Percentiles rank a stretch among this genome's conserved stretches.
Evolutionary conservation across 2,888 invertebrate species (phyloP).

Genomic region (Macaria notata): DNA sequence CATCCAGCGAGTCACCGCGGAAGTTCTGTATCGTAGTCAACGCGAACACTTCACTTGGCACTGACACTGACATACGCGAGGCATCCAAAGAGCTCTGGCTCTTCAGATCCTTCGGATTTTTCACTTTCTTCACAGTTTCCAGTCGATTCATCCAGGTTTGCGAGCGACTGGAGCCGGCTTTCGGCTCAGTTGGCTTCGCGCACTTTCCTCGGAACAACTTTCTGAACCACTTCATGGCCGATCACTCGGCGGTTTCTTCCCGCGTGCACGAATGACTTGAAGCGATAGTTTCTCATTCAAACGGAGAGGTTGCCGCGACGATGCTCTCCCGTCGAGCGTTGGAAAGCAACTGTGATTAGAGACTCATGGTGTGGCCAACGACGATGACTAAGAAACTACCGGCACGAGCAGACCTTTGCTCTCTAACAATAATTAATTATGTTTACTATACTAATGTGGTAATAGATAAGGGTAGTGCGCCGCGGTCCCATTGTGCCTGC

Average conservation of each 20-base stretch:
- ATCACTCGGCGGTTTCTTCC: constrained; percentile 84
- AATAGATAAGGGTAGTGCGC: constrained; percentile 62
- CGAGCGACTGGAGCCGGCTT: constrained; percentile 34
- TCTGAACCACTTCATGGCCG: constrained; percentile 85
- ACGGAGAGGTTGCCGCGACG: constrained; percentile 38
- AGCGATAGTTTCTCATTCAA: constrained; percentile 84
- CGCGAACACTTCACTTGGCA: constrained; percentile 54
- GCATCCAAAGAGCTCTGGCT: constrained; percentile 36
- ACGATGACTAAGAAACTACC: constrained; percentile 48
- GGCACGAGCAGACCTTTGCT: constrained; percentile 77
- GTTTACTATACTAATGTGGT: constrained; percentile 66
- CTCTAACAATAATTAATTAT: constrained; percentile 68
- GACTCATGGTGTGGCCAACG: constrained; percentile 24
- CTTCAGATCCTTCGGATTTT: constrained; percentile 27
- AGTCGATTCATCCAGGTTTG: constrained; percentile 42
- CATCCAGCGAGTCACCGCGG: constrained; percentile 55
- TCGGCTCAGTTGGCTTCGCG: constrained; percentile 65
- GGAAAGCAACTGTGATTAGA: constrained; percentile 50
- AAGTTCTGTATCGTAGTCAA: constrained; percentile 70
- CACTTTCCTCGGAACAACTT: constrained; percentile 82
- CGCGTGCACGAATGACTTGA: constrained; percentile 84
- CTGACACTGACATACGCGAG: constrained; percentile 35
- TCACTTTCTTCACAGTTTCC: constrained; percentile 39
- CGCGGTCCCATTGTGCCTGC: constrained; percentile 64
- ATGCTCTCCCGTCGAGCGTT: constrained; percentile 45